Conservation (phyloP, 2,888 invertebrate species). For the Ectobius pallidus region DNA sequence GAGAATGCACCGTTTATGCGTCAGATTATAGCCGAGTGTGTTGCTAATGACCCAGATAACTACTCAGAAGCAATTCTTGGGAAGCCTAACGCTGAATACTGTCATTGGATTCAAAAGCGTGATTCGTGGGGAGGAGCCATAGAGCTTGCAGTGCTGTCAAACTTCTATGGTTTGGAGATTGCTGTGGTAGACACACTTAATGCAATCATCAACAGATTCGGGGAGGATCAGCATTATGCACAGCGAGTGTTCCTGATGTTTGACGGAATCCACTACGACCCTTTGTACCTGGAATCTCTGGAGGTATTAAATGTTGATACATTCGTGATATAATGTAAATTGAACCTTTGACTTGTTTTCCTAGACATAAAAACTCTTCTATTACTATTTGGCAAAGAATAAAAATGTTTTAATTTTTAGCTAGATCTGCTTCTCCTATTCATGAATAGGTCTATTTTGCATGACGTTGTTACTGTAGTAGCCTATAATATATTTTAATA, state of each 20-base stretch:
- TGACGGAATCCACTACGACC: slow-evolving; percentile 97
- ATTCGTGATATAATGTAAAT: no score
- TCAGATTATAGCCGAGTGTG: slow-evolving; percentile 84
- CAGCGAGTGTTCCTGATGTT: slow-evolving; percentile 87
- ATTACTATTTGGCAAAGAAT: no score
- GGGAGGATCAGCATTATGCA: slow-evolving; percentile 87
- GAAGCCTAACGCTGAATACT: slow-evolving; percentile 83
- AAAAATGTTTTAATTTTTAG: no score
- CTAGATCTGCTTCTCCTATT: no score
- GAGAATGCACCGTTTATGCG: slow-evolving; percentile 78
- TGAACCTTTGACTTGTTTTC: no score
- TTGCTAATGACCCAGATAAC: slow-evolving; percentile 74
- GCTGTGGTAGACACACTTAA: slow-evolving; percentile 92
- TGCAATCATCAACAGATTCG: slow-evolving; percentile 89
- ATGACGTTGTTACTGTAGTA: no score
- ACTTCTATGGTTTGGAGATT: slow-evolving; percentile 89
- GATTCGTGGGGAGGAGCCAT: slow-evolving; percentile 97
- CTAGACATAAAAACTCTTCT: no score
- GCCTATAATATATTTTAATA: no score
- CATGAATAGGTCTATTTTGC: no score
- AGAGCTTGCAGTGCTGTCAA: slow-evolving; percentile 85
- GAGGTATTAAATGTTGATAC: slow-evolving; percentile 67
- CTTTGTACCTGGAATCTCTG: slow-evolving; percentile 82
- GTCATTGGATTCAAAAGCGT: slow-evolving; percentile 86
- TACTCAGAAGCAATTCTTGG: slow-evolving; percentile 89